Evolutionary conservation across 1,140 invertebrate genomes (phyloP), one percentile per base, ranked within the genome.

Genomic region (Platorchestia sp.): DNA sequence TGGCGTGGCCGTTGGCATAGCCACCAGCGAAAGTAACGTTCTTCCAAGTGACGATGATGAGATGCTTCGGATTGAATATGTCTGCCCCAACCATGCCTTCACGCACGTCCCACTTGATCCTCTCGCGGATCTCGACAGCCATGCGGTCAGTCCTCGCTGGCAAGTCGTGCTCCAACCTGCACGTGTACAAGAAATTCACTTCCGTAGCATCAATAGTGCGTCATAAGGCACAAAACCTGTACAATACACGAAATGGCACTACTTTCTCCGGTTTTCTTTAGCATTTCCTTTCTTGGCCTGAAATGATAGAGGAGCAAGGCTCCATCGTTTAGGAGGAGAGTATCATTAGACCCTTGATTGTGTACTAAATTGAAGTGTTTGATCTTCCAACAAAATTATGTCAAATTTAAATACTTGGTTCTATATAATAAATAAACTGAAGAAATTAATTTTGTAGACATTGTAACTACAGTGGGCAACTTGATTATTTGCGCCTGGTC

Each of bases 1-100:
- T 97, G 36, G 98, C 98, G 97, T 96, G 95, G 44, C 95, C 95
- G 95, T 98, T 98, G 96, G 98, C 98, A 96, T 98, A 98, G 95
- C 98, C 98, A 87, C 99, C 99, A 96, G 98, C 98, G 97, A 99
- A 99, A 0, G 99, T 98, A 97, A 99, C 98, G 97, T 99, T 99
- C 97, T 99, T 99, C 99, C 99, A 99, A 0, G 99, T 99, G 41
- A 99, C 98, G 96, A 99, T 99, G 86, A 99, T 97, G 5, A 98
- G 98, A 97, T 99, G 99, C 97, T 99, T 99, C 0, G 99, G 99
- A 42, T 97, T 97, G 97, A 99, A 99, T 0, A 98, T 98, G 45
- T 99, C 98, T 0, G 99, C 98, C 0, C 99, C 99, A 47, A 99
- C 98, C 86, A 99, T 99, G 5, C 98, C 99, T 96, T 99, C 98